These are phyloP conservation scores for Trinectes maculatus DNA, from an alignment of 2,113 vertebrate species.

Conservation along the genomic window DNA sequence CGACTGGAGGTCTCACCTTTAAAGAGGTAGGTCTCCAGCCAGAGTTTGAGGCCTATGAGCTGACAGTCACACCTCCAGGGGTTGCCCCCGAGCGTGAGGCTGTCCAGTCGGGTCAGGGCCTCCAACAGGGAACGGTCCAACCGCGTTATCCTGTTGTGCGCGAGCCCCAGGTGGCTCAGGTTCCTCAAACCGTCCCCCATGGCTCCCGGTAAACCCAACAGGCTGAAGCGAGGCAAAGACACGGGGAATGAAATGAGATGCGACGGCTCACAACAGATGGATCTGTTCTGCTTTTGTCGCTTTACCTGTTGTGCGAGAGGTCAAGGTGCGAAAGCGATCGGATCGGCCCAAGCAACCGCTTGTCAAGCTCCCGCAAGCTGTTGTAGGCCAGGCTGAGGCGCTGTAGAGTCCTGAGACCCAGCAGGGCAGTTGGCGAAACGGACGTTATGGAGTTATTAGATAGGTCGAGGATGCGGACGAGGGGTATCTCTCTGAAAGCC, in stretches of 20 bases:
- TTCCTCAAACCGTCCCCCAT: constrained; percentile 87
- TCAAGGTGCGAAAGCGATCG: constrained; percentile 89
- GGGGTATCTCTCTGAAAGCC: constrained; percentile 85
- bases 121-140: constrained; percentile 88
- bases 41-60: constrained; percentile 92
- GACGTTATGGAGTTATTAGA: constrained; percentile 92
- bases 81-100: constrained; percentile 88
- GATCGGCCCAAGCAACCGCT: constrained; percentile 86
- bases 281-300: background rate
- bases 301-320: constrained; percentile 89
- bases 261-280: no score
- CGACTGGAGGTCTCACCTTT: constrained; percentile 83
- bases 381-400: constrained; percentile 91
- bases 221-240: constrained; percentile 56
- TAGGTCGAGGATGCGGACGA: constrained; percentile 88
- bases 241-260: background rate
- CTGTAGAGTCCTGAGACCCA: constrained; percentile 85
- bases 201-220: constrained; percentile 85
- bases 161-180: constrained; percentile 88
- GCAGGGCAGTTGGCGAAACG: constrained; percentile 85
- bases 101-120: constrained; percentile 86
- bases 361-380: constrained; percentile 88
- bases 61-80: constrained; percentile 96
- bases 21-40: constrained; percentile 95
- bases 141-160: constrained; percentile 88